Evolutionary conservation across 2,888 invertebrate genomes (phyloP).

Genomic region (Colletes collaris): DNA sequence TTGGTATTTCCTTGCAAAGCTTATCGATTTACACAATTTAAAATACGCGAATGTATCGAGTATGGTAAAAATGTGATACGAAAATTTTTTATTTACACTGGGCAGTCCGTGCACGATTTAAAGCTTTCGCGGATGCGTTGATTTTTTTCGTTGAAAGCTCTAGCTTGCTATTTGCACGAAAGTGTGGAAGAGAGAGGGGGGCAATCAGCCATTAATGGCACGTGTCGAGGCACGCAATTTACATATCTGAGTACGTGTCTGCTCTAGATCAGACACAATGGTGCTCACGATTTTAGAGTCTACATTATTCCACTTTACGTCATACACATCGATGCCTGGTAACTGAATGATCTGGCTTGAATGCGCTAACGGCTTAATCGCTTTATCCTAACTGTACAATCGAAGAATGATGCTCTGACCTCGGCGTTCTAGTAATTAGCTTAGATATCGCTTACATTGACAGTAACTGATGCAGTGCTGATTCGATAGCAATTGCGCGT

Average conservation of each 20-base stretch:
- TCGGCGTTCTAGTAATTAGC: conserved; percentile 34
- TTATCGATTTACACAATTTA: neutral
- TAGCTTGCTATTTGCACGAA: conserved; percentile 10
- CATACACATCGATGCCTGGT: conserved; percentile 20
- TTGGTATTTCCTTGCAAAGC: neutral
- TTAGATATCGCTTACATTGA: conserved; percentile 36
- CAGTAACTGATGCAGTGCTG: conserved; percentile 28
- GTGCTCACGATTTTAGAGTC: conserved; percentile 56
- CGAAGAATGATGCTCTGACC: conserved; percentile 44
- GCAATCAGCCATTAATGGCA: conserved; percentile 79
- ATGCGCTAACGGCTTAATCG: conserved; percentile 49
- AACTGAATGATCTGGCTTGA: conserved; percentile 46
- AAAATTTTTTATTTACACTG: conserved; percentile 6
- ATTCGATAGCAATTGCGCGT: conserved; percentile 30
- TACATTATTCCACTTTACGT: conserved; percentile 49
- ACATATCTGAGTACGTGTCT: conserved; percentile 76
- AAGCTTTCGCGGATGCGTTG: conserved; percentile 14
- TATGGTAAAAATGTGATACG: neutral
- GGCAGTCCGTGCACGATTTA: neutral
- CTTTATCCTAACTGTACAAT: conserved; percentile 26
- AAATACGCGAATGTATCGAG: neutral
- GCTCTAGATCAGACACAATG: conserved; percentile 52
- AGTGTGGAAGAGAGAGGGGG: conserved; percentile 40
- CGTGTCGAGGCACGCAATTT: conserved; percentile 77
- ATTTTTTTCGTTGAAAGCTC: conserved; percentile 28